Conservation (phyloP, 2,797 vertebrate species). For the Chloroceryle inda region DNA sequence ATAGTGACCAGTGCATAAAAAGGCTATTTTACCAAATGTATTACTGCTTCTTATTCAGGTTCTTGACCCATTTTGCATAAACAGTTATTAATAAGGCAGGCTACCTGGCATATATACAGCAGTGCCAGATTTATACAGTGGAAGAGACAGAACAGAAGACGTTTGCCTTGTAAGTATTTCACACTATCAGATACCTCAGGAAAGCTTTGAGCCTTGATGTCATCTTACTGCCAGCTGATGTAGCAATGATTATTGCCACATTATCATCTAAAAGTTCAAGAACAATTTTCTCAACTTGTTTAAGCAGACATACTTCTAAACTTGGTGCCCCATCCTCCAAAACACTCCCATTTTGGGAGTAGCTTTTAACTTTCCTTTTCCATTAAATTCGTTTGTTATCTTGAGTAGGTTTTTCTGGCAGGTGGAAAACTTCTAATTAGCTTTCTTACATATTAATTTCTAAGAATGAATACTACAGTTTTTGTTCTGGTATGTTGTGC, state of each 20-base stretch:
- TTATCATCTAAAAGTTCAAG: background rate
- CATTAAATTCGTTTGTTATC: background rate
- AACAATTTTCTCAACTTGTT: background rate
- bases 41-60: background rate
- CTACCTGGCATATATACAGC: fast-evolving
- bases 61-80: background rate
- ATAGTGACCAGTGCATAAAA: background rate
- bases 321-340: background rate
- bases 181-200: background rate
- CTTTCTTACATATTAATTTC: background rate
- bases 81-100: background rate
- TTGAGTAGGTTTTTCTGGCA: background rate
- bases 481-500: background rate
- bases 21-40: background rate
- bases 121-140: background rate
- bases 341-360: background rate
- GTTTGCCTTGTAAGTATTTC: background rate
- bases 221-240: background rate
- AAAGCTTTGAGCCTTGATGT: background rate
- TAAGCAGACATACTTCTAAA: background rate
- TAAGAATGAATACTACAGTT: background rate
- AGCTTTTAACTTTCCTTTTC: background rate
- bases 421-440: background rate
- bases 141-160: background rate
- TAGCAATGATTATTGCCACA: background rate